phyloP scores from a whole-genome alignment of 2,797 vertebrate genomes.

The Natrix natrix region DNA sequence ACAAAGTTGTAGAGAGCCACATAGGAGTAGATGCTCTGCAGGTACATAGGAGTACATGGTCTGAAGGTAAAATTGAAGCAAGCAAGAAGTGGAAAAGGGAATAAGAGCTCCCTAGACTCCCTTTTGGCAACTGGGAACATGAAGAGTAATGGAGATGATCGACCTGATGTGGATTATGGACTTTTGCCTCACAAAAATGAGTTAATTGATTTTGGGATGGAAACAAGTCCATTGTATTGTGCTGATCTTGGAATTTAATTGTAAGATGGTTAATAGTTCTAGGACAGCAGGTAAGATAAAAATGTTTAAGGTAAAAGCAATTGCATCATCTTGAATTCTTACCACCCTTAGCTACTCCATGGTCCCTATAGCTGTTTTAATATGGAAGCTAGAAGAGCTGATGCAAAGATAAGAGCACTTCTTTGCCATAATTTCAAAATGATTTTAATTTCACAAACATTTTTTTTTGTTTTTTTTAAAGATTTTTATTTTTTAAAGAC shows the following conservation, averaged over 20 bases:
- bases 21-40: neutral
- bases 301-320: neutral
- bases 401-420: neutral
- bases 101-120: neutral
- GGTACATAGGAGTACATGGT: neutral
- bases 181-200: neutral
- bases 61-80: neutral
- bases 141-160: neutral
- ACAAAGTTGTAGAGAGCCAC: neutral
- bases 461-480: no score
- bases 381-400: neutral
- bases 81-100: neutral
- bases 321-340: neutral
- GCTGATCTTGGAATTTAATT: neutral
- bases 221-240: neutral
- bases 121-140: neutral
- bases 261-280: no score
- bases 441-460: constrained; percentile 28
- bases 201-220: neutral
- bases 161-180: neutral
- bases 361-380: neutral
- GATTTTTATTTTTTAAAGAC: no score
- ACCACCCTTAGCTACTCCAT: neutral
- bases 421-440: neutral
- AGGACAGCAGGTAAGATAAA: neutral